Evolutionary conservation across 2,113 vertebrate species (phyloP), one percentile per base, ranked within the genome.

Genomic region (Coptodon rendalli): DNA sequence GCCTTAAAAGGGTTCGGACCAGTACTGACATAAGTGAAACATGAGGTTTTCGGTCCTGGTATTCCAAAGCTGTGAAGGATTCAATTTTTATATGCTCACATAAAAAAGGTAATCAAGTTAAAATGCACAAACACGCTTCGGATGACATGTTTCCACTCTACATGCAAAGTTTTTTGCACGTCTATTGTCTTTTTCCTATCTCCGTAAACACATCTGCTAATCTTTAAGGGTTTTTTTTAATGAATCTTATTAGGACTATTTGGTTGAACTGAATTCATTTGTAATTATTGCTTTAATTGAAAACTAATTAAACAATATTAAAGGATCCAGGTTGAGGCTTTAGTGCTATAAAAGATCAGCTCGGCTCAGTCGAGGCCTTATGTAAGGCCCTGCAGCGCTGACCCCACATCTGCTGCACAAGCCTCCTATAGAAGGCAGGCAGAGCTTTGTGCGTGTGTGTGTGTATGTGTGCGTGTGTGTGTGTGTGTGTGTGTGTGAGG

Each of bases 351-450:
- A 84, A 87, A 73, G 83, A 81, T 87, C 76, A 87, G 85, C 59
- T 48, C 1, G 16, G 80, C 87, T 85, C 90, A 89, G 85, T 63
- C 14, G 14, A 85, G 89, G 92, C 92, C 89, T 88, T 57, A 43
- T 61, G 80, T 83, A 8, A 87, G 92, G 89, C 89, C 90, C 92
- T 91, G 88, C 90, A 86, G 92, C 61, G 1, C 87, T 87, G 87
- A 92, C 88, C 92, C 56, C 89, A 90, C 92, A 92, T 95, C 92
- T 95, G 93, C 89, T 91, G 68, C 86, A 85, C 81, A 85, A 92
- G 63, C 78, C 88, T 83, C 66, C 80, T 68, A 63, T 80, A 45
- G 43, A 81, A 29, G 76, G 38, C 81, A 56, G 81, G 66, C 68
- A 57, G 34, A 38, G 83, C 40, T 2, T 34, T 50, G 36, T 40